A percentile compares a stretch with the other conserved stretches of the same genome.
These are phyloP conservation scores for Agrilus cyanescens DNA, from an alignment of 2,888 invertebrate species.

Conservation along the genomic window DNA sequence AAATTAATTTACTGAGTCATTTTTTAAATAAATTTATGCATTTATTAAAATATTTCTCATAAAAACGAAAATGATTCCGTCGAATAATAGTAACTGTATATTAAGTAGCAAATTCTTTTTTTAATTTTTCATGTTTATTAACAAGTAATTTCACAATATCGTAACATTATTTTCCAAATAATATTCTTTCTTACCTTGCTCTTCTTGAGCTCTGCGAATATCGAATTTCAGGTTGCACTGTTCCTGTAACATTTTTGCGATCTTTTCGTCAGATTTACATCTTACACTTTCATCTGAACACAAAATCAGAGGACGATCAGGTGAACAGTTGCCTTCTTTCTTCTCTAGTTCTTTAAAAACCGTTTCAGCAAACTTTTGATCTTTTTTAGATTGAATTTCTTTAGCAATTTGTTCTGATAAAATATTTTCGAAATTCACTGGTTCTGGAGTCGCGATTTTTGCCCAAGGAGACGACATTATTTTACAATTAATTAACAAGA, in stretches of 20 bases:
- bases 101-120: no score
- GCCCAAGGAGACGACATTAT: conserved; percentile 54
- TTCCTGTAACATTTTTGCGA: conserved; percentile 82
- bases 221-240: conserved; percentile 85
- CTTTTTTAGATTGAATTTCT: conserved; percentile 61
- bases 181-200: conserved; percentile 37
- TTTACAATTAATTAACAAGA: no score
- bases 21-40: no score
- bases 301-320: conserved; percentile 7
- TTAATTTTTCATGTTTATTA: no score
- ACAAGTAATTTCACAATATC: no score
- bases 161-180: background rate
- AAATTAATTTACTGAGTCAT: no score
- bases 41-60: no score
- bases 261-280: conserved; percentile 53
- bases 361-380: conserved; percentile 33
- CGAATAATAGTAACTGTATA: no score
- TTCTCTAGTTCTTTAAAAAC: conserved; percentile 35
- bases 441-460: conserved; percentile 46
- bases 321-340: conserved; percentile 34
- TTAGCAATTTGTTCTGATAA: conserved; percentile 84
- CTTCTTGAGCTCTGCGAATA: conserved; percentile 46
- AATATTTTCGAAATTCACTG: conserved; percentile 67
- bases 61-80: no score
- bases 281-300: conserved; percentile 12